Base-by-base conservation (phyloP, 2,113 vertebrate genomes). In the Pithys albifrons region DNA sequence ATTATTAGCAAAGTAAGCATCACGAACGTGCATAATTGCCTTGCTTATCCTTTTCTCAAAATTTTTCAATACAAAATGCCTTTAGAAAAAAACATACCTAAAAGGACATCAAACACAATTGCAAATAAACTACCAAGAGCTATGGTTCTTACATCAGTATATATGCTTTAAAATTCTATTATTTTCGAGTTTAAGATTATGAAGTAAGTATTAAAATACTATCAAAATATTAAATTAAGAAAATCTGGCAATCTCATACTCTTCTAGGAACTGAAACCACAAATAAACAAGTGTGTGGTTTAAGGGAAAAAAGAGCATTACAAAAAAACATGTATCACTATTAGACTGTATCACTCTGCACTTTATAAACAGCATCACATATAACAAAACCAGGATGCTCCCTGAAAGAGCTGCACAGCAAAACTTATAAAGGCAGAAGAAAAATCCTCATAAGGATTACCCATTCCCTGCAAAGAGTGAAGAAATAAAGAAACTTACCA, bases 401-500 rank as follows among this genome's bases (percentile, higher is more conserved):
- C 22, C 80, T 64, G 52, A 57, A 93, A 90, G 12, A 85, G 24
- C 31, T 77, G n/a, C 25, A 27, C 59, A 59, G 35, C 10, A 71
- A 64, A 51, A 70, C n/a, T 33, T 82, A 35, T 35, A 91, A 54
- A 90, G 31, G 87, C 19, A 85, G 66, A 43, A 85, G 93, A 52
- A 70, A 62, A 43, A 22, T 23, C 23, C 12, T 84, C 31, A 27
- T 31, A 31, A 89, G 65, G 52, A 73, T 2, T 71, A 76, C 4
- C 9, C 54, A 25, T 80, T 91, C 14, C 62, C 28, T 94, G 66
- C 35, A 79, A 71, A 78, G 14, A 88, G 27, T 5, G 76, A 79
- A 86, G 45, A 92, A 95, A 91, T 58, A 43, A 91, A 81, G 45
- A 65, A 84, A 97, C 98, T 98, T 97, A 99, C 99, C 97, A 6